phyloP scores from a whole-genome alignment of 2,797 vertebrate species.

The Galagoides demidoff region DNA sequence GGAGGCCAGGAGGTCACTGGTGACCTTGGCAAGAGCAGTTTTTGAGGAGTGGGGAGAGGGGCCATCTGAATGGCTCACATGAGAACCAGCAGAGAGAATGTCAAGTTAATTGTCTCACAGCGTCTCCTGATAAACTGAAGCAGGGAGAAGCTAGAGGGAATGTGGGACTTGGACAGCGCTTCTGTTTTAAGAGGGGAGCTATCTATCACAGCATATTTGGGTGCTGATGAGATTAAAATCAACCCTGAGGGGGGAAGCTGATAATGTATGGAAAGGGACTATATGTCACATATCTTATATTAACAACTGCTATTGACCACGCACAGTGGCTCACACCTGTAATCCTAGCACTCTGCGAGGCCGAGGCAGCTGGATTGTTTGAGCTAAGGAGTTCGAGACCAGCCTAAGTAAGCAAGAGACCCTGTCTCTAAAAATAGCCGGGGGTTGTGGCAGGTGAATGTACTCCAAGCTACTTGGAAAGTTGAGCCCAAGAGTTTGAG shows the following conservation, averaged over 20 bases:
- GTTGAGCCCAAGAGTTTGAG: too few relatives aligned
- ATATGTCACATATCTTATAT: too few relatives aligned
- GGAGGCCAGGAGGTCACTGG: background rate
- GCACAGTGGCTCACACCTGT: too few relatives aligned
- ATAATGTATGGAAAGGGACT: background rate
- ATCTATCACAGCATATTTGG: background rate
- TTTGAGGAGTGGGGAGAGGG: background rate
- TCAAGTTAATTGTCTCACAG: background rate
- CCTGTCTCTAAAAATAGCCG: too few relatives aligned
- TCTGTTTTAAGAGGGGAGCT: background rate
- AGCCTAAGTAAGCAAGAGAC: too few relatives aligned
- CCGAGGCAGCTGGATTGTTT: too few relatives aligned
- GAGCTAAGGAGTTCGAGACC: too few relatives aligned
- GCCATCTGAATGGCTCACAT: background rate
- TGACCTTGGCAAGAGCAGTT: background rate
- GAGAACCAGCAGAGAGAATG: background rate
- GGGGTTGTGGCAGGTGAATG: too few relatives aligned
- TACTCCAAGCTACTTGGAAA: too few relatives aligned
- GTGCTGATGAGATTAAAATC: background rate
- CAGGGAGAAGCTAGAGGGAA: background rate
- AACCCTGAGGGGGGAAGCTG: background rate
- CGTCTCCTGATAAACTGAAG: background rate
- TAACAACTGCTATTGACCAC: too few relatives aligned
- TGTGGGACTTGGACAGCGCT: background rate
- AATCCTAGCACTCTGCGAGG: too few relatives aligned